Percentiles rank a stretch among this genome's conserved stretches.
These are phyloP conservation scores for Cuniculus paca DNA, from an alignment of 2,797 vertebrate genomes.

Conservation along the genomic window DNA sequence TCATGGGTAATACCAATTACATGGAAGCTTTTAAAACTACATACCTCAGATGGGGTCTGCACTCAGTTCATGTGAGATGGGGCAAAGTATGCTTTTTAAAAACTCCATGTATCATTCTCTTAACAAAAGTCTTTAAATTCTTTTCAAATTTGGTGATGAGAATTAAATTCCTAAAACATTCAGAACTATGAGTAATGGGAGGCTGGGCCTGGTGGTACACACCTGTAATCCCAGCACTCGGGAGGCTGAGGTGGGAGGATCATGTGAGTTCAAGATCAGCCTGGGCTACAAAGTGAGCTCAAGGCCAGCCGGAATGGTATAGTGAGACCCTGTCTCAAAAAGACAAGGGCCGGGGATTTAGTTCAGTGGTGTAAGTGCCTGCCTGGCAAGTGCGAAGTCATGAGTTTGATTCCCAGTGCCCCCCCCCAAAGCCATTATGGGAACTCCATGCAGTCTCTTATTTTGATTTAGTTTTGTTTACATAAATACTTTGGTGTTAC, in stretches of 20 bases:
- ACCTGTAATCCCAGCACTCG: too few relatives aligned
- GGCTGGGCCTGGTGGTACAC: too few relatives aligned
- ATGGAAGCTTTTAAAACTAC: background rate
- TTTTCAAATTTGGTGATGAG: background rate
- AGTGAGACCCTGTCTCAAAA: too few relatives aligned
- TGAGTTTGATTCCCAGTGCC: too few relatives aligned
- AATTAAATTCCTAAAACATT: conserved; percentile 21
- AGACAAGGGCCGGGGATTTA: too few relatives aligned
- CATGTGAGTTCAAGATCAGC: too few relatives aligned
- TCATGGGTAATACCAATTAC: background rate
- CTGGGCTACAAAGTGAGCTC: too few relatives aligned
- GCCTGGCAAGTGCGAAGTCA: too few relatives aligned
- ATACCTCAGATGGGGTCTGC: background rate
- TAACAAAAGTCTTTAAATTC: background rate
- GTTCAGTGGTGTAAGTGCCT: too few relatives aligned
- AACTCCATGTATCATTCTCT: background rate
- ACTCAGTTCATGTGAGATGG: background rate
- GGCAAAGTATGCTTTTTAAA: background rate
- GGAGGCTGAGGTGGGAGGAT: too few relatives aligned
- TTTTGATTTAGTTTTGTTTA: conserved; percentile 19
- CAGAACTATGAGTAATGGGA: background rate
- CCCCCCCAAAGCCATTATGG: too few relatives aligned
- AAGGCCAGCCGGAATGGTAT: too few relatives aligned
- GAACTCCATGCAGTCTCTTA: background rate
- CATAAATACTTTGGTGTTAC: background rate